Base-by-base conservation (phyloP, 2,113 vertebrate genomes). In the Chionomys nivalis region DNA sequence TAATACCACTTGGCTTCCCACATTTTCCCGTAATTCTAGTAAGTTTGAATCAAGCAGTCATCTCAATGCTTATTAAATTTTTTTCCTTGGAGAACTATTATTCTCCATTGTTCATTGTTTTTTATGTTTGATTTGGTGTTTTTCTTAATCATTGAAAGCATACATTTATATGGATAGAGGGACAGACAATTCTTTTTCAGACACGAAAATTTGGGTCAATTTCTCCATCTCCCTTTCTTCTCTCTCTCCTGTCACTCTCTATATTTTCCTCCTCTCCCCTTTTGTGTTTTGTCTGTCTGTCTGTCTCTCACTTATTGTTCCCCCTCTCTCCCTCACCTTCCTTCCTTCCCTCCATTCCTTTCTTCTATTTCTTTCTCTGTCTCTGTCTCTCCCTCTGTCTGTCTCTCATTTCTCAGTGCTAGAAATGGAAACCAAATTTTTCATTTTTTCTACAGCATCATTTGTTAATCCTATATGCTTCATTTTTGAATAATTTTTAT, bases 1-100 rank as follows among this genome's bases (percentile, higher is more conserved):
- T 58, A 87, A 81, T 5, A 44, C 73, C 72, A 70, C 31, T 94
- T 76, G 13, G 33, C 86, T 95, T 81, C 86, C 87, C 55, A 95
- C 26, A 85, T 14, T 49, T 73, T 75, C 19, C 9, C 52, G 82
- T 93, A 39, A 87, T 93, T 49, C 52, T 94, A 87, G 70, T 88
- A 95, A 85, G 26, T 85, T 83, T 93, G 52, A 73, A 19, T 26
- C 36, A 68, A 72, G 23, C 61, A 89, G 65, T 70, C n/a, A 26
- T 47, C 66, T 87, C 49, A 23, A 14, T 36, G 28, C 78, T 16
- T 63, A 26, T 42, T 55, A 39, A 44, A 47, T 58, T 89, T 85
- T 66, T 47, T 87, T 96, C 39, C 75, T 94, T 47, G 72, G 21
- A 36, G 26, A 92, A 61, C 21, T 58, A 49, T 65, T 49, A 1